These are phyloP conservation scores for Choloepus didactylus DNA, from an alignment of 2,797 vertebrate genomes.

Conservation along the genomic window DNA sequence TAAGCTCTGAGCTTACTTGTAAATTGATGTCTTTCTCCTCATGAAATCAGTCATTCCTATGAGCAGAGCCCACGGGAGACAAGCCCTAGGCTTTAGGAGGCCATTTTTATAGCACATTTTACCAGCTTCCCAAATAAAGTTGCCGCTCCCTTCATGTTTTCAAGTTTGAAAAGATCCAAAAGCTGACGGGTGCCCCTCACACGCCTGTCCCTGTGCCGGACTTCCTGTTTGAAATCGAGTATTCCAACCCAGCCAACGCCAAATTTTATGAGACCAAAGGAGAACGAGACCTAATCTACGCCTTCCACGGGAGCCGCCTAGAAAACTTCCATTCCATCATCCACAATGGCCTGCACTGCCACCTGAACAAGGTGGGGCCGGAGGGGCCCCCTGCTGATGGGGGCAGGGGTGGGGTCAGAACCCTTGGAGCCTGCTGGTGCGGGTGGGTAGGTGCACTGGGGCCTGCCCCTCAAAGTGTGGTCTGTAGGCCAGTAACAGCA, in stretches of 20 bases:
- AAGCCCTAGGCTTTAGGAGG: not conserved
- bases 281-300: constrained; percentile 94
- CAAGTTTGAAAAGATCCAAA: constrained; percentile 94
- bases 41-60: constrained; percentile 27
- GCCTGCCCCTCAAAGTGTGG: not conserved
- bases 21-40: not conserved
- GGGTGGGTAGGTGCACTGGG: not conserved
- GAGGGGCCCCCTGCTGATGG: not conserved
- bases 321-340: constrained; percentile 99
- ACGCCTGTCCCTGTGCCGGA: constrained; percentile 92
- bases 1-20: constrained; percentile 17
- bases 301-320: constrained; percentile 97
- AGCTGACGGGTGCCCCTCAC: constrained; percentile 91
- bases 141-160: constrained; percentile 70
- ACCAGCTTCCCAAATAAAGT: constrained; percentile 64
- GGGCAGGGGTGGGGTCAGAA: not conserved
- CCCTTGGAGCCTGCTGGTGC: not conserved
- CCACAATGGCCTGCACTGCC: constrained; percentile 98
- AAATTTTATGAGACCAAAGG: constrained; percentile 94
- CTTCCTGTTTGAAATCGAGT: constrained; percentile 96
- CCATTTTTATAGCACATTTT: not conserved
- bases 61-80: not conserved
- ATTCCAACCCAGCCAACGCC: constrained; percentile 93
- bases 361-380: constrained; percentile 93
- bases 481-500: not conserved